Conservation (phyloP, 2,797 vertebrate species). For the Martes flavigula region DNA sequence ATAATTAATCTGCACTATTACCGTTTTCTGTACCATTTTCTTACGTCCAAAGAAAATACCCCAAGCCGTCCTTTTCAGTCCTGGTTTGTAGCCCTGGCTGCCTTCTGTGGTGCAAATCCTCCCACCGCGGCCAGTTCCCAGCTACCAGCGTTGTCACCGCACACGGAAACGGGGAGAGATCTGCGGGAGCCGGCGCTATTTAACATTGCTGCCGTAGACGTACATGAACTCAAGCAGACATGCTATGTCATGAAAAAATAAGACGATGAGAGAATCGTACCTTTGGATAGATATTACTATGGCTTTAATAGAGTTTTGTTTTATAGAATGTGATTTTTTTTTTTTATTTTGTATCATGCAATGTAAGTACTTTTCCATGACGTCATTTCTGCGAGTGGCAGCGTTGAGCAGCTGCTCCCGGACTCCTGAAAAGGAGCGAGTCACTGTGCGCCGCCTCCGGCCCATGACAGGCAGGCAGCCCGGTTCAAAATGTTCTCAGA, state of each 20-base stretch:
- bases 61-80: background rate
- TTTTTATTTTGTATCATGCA: too few species aligned
- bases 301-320: background rate
- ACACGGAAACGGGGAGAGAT: background rate
- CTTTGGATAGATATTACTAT: background rate
- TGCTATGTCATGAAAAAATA: too few species aligned
- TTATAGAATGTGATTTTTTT: background rate
- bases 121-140: accelerated
- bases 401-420: background rate
- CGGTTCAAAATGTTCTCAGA: background rate
- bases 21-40: background rate
- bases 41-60: background rate
- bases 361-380: too few species aligned
- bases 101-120: background rate
- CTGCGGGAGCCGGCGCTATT: accelerated
- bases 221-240: background rate
- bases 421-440: background rate
- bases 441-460: background rate
- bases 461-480: background rate
- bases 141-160: background rate
- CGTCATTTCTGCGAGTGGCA: background rate
- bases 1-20: background rate
- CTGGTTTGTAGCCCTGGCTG: accelerated
- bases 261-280: background rate
- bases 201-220: accelerated